Evolutionary conservation across 2,797 vertebrate genomes (phyloP), one percentile per base, ranked within the genome.

Genomic region (Neomorphus geoffroyi): DNA sequence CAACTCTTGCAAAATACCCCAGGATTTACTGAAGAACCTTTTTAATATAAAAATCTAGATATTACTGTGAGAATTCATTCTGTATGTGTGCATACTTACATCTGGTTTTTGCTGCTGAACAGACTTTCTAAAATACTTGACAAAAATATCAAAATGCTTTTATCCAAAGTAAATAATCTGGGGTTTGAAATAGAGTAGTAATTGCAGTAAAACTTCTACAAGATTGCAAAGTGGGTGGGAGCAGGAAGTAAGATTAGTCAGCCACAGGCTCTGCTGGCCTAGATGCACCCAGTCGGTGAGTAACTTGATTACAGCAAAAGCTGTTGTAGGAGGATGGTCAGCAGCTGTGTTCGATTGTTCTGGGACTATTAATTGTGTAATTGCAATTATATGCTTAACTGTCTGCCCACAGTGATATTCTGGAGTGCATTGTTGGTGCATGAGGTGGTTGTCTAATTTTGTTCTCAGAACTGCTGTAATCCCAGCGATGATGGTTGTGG

Each of bases 231-330:
- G 10, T 2, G 28, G 23, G 28, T 64, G 73, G 61, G 57, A 91
- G 32, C 53, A 96, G 89, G 89, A 94, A 96, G 70, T 88, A 57
- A 80, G 69, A 92, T 93, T 85, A 95, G 74, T 94, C 92, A 96
- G 69, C 12, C 53, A 33, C 35, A 61, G 45, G 53, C 78, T 87
- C 28, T 85, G 78, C 75, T 66, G 74, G 71, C 69, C 86, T 78
- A 57, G 67, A n/a, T 67, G 64, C 53, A 88, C 61, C 67, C 88
- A 92, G 66, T 75, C 73, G 54, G 39, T 94, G 90, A 97, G 45
- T 93, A 93, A 92, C 53, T 50, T 0, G 0, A 46, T 92, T 84
- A 89, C 75, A 90, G 67, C 41, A 87, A 51, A 92, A 83, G 37
- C 57, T 92, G 86, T 92, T 75, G 92, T 4, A 89, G 88, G 81